These are phyloP conservation scores for Chrysotoxum bicinctum DNA, from an alignment of 2,888 invertebrate species.

Conservation along the genomic window DNA sequence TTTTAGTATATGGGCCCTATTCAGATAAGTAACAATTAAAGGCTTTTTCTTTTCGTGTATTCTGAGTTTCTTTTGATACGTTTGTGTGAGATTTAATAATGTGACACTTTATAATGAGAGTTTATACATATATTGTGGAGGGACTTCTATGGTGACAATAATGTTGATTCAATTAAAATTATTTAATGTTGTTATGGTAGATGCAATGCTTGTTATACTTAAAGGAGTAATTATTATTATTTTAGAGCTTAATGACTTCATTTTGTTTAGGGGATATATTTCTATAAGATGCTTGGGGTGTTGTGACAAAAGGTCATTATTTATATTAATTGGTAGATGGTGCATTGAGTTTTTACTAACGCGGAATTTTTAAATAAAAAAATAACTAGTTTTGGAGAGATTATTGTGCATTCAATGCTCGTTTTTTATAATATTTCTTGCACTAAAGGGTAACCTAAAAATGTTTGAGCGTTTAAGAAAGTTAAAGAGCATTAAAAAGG, in stretches of 20 bases:
- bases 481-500: no score
- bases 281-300: no score
- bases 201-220: background rate
- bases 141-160: background rate
- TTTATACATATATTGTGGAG: background rate
- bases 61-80: conserved; percentile 13
- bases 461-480: no score
- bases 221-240: background rate
- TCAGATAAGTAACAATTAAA: conserved; percentile 71
- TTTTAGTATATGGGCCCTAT: conserved; percentile 59
- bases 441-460: no score
- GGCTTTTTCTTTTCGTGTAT: conserved; percentile 13
- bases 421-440: no score
- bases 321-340: no score
- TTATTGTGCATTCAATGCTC: no score
- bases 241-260: background rate
- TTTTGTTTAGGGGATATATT: background rate
- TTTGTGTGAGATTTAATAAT: conserved; percentile 15
- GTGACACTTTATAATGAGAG: conserved; percentile 28
- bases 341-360: no score
- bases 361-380: no score
- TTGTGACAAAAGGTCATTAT: no score
- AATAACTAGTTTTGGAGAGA: no score
- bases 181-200: background rate
- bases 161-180: conserved; percentile 22